These are phyloP conservation scores for Drosophila mettleri DNA, from an alignment of 2,888 invertebrate species.

Conservation along the genomic window DNA sequence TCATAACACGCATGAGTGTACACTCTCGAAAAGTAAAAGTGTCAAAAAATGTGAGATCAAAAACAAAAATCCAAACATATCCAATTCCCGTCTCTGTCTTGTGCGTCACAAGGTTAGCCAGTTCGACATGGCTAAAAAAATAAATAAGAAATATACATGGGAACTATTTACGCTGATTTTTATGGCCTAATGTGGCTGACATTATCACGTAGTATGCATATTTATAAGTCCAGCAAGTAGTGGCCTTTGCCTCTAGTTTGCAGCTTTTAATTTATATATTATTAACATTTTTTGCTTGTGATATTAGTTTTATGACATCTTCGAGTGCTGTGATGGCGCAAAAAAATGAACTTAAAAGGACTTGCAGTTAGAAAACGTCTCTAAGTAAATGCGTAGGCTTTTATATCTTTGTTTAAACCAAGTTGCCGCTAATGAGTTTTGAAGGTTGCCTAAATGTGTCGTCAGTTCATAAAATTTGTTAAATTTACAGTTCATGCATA, in stretches of 20 bases:
- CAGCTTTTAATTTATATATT: slow-evolving; percentile 51
- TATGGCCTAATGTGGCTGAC: slow-evolving; percentile 60
- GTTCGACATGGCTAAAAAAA: slow-evolving; percentile 30
- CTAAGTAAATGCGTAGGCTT: slow-evolving; percentile 35
- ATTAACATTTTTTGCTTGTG: slow-evolving; percentile 21
- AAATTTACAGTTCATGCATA: too few relatives aligned
- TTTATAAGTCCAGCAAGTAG: slow-evolving; percentile 55
- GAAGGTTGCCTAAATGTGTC: slow-evolving; percentile 23
- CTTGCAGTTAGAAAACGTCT: slow-evolving; percentile 41
- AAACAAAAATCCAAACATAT: slow-evolving; percentile 26
- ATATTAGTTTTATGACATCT: slow-evolving; percentile 43
- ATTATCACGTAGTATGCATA: slow-evolving; percentile 60
- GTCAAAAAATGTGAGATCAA: slow-evolving; percentile 31
- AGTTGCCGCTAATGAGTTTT: slow-evolving; percentile 30
- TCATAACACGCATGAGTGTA: slow-evolving; percentile 11
- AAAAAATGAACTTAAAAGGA: slow-evolving; percentile 46
- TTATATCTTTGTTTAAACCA: slow-evolving; percentile 30
- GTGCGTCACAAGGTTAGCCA: slow-evolving; percentile 66
- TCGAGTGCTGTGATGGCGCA: slow-evolving; percentile 20
- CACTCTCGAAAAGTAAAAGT: slow-evolving; percentile 64
- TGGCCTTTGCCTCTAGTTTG: slow-evolving; percentile 33
- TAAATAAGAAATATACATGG: slow-evolving; percentile 8
- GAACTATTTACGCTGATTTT: slow-evolving; percentile 45
- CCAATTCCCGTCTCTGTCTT: slow-evolving; percentile 46
- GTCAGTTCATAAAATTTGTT: slow-evolving; percentile 30